Conservation (phyloP, 2,113 vertebrate genomes). For the Osmerus mordax region DNA sequence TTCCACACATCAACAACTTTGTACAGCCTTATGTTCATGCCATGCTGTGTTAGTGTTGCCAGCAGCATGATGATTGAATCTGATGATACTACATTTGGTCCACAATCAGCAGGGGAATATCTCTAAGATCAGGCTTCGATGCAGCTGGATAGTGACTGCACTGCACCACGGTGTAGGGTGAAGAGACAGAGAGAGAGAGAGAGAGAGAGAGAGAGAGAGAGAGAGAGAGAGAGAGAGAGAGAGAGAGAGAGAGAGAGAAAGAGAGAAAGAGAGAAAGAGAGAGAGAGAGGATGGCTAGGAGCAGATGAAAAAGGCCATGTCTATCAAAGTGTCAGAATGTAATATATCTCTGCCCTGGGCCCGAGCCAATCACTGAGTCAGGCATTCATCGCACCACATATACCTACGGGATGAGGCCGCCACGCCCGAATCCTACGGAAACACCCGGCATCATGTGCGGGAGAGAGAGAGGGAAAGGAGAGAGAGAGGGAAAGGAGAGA, state of each 20-base stretch:
- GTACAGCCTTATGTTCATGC: no score
- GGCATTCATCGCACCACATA: background rate
- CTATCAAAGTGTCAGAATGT: conserved; percentile 2
- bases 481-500: background rate
- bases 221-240: background rate
- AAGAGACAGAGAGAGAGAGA: background rate
- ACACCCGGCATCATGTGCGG: background rate
- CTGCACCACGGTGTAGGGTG: background rate
- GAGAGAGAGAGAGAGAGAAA: background rate
- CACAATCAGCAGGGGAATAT: no score
- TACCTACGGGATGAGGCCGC: background rate
- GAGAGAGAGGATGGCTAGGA: no score
- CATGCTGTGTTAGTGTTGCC: no score
- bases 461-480: background rate
- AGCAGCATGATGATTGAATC: no score
- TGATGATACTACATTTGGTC: no score
- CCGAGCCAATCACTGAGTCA: background rate
- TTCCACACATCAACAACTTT: no score
- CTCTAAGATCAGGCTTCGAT: no score
- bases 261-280: background rate
- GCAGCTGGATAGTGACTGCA: no score
- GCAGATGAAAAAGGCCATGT: conserved; percentile 1
- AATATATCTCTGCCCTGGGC: background rate
- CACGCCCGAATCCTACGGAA: background rate
- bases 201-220: no score